Conservation (phyloP, 2,888 invertebrate genomes). For the Leptothorax acervorum region DNA sequence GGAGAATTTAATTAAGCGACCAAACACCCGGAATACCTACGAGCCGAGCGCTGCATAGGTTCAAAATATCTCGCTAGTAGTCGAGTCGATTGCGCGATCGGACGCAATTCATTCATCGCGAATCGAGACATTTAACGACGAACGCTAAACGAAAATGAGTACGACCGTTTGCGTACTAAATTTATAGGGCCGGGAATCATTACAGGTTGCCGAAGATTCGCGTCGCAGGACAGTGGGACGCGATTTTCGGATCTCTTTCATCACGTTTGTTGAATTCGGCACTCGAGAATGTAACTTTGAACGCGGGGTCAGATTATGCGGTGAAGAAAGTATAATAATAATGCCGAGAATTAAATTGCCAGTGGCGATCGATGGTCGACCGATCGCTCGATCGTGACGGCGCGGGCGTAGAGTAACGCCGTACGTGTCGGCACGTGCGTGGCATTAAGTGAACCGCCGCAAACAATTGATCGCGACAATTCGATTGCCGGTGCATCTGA, state of each 20-base stretch:
- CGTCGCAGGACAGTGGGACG: neutral
- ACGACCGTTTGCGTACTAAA: neutral
- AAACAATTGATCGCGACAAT: slow-evolving; percentile 37
- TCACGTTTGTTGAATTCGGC: neutral
- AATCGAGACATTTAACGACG: neutral
- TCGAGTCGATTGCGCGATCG: slow-evolving; percentile 13
- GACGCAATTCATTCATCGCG: slow-evolving; percentile 21
- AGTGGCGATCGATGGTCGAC: neutral
- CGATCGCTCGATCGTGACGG: neutral
- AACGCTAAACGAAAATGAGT: neutral
- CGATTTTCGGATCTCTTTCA: neutral
- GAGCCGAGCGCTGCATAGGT: slow-evolving; percentile 12
- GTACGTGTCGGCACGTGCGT: slow-evolving; percentile 31
- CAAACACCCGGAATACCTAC: slow-evolving; percentile 39
- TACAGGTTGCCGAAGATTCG: neutral
- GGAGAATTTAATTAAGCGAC: slow-evolving; percentile 54
- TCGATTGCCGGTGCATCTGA: slow-evolving; percentile 44
- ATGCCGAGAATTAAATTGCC: neutral
- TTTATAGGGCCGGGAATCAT: neutral
- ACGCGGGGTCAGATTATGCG: neutral
- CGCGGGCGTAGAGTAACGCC: neutral
- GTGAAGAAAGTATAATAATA: neutral
- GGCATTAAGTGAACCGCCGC: slow-evolving; percentile 44
- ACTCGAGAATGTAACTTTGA: neutral
- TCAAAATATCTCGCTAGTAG: slow-evolving; percentile 40